These are phyloP conservation scores for Pteruthius melanotis DNA, from an alignment of 2,113 vertebrate genomes.

Conservation along the genomic window DNA sequence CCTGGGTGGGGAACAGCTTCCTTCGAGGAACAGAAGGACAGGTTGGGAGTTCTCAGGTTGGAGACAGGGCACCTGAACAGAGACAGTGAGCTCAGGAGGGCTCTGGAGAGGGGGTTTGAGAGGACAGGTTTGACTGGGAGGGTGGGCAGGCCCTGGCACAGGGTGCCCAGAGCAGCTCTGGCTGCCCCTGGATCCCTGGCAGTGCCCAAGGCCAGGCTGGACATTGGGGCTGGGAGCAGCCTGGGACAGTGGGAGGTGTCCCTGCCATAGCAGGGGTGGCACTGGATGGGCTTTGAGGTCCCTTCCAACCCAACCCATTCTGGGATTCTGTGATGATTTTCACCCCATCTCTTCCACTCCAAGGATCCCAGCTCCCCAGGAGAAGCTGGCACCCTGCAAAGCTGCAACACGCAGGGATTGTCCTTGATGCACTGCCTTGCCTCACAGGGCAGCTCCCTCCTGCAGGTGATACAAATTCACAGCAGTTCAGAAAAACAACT, in stretches of 20 bases:
- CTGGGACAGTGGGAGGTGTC: neutral
- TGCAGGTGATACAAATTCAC: neutral
- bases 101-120: neutral
- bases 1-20: neutral
- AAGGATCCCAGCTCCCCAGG: neutral
- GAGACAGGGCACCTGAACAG: neutral
- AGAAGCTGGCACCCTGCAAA: neutral
- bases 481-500: neutral
- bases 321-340: neutral
- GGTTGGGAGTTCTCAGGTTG: rapidly evolving
- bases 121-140: neutral
- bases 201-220: neutral
- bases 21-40: neutral
- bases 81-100: neutral
- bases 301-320: neutral
- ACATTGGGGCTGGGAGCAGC: neutral
- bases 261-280: neutral
- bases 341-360: neutral
- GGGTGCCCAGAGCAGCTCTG: neutral
- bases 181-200: neutral
- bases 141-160: neutral
- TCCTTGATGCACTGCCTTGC: neutral
- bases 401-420: neutral
- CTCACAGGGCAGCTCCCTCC: neutral
- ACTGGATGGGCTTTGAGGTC: rapidly evolving